phyloP scores from a whole-genome alignment of 1,140 invertebrate species.

The Diachasmimorpha longicaudata region DNA sequence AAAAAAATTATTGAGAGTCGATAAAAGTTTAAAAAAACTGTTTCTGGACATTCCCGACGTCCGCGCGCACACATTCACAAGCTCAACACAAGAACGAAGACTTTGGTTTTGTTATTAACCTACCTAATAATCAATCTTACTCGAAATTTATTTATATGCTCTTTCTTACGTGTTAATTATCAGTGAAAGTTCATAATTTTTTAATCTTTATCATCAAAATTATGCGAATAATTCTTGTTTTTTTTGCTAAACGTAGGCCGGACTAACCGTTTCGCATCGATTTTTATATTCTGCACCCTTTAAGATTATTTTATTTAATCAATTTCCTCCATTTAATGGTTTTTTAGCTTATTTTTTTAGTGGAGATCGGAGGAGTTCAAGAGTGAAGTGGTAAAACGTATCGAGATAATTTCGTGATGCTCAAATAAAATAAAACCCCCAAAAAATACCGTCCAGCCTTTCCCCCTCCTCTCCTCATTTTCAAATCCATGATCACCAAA shows the following conservation, averaged over 20 bases:
- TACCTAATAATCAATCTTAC: conserved; percentile 28
- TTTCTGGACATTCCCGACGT: not conserved
- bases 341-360: not conserved
- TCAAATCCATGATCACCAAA: too few relatives aligned
- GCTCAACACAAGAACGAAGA: conserved; percentile 14
- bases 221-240: conserved; percentile 40
- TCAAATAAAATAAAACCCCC: too few relatives aligned
- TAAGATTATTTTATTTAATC: not conserved
- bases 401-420: too few relatives aligned
- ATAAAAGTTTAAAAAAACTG: too few relatives aligned
- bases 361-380: too few relatives aligned
- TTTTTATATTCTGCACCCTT: conserved; percentile 2
- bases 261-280: conserved; percentile 49
- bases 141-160: conserved; percentile 7
- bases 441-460: too few relatives aligned
- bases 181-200: conserved; percentile 15
- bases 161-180: conserved; percentile 5
- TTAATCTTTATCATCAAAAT: conserved; percentile 35
- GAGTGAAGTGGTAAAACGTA: too few relatives aligned
- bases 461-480: too few relatives aligned
- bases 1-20: too few relatives aligned
- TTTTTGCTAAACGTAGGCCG: conserved; percentile 55
- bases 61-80: not conserved
- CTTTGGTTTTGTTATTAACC: conserved; percentile 1
- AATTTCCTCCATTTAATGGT: not conserved